A percentile compares a stretch with the other conserved stretches of the same genome.
Conservation (phyloP, 64 coral and sea anemone genomes). For the Actinia equina region DNA sequence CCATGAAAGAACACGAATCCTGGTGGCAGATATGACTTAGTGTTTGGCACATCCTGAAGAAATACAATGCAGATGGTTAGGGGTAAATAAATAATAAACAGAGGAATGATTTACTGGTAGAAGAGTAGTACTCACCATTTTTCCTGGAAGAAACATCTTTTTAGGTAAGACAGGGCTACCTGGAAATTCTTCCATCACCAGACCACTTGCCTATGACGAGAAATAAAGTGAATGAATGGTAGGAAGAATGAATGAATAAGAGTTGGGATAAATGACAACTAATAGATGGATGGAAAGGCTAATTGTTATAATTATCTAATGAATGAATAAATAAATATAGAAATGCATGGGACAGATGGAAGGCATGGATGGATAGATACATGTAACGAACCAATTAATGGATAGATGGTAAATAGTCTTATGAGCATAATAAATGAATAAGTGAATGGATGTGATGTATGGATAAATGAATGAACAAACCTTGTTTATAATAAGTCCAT, state of each 20-base stretch:
- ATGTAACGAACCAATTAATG: too few species aligned
- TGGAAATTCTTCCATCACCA: slow-evolving; percentile 64
- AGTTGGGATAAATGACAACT: not conserved
- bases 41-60: slow-evolving; percentile 32
- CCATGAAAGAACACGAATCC: slow-evolving; percentile 36
- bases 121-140: slow-evolving; percentile 22
- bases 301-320: not conserved
- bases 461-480: slow-evolving; percentile 15
- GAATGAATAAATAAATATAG: not conserved
- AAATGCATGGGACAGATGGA: too few species aligned
- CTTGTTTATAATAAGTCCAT: slow-evolving; percentile 68
- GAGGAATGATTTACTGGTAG: not conserved
- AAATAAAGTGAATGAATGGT: not conserved
- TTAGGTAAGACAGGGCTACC: slow-evolving; percentile 55
- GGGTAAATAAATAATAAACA: not conserved
- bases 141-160: slow-evolving; percentile 55
- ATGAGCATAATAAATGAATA: too few species aligned
- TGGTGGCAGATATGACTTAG: slow-evolving; percentile 51
- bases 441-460: too few species aligned
- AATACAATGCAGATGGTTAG: not conserved
- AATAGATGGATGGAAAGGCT: not conserved
- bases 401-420: too few species aligned
- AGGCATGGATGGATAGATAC: too few species aligned
- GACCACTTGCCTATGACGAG: slow-evolving; percentile 37
- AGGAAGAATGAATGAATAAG: not conserved